A percentile compares a stretch with the other conserved stretches of the same genome.
phyloP scores from a whole-genome alignment of 2,797 vertebrate genomes.

The Gila robusta region DNA sequence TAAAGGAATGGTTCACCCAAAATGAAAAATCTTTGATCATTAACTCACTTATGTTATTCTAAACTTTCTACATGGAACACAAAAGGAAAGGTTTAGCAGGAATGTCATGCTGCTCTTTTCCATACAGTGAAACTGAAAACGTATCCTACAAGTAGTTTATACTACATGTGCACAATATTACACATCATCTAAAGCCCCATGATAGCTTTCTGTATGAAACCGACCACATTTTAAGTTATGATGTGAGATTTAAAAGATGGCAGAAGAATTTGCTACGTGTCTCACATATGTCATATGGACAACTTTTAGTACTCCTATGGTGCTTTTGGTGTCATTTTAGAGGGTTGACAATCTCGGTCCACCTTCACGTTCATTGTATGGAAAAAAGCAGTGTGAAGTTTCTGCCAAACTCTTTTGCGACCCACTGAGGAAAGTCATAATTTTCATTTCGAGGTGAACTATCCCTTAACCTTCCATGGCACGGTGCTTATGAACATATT shows the following conservation, averaged over 20 bases:
- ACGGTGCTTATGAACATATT: slow-evolving; percentile 68
- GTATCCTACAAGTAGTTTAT: background rate
- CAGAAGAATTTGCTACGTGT: background rate
- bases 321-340: background rate
- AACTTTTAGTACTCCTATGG: background rate
- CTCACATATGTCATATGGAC: background rate
- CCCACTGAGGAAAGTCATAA: background rate
- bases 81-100: no score
- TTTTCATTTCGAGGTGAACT: background rate
- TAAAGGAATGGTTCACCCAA: background rate
- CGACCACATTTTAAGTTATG: background rate
- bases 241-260: background rate
- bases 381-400: background rate
- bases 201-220: background rate
- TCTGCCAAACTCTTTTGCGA: background rate
- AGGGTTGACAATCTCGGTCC: background rate
- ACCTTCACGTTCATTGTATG: background rate
- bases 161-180: background rate
- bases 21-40: background rate
- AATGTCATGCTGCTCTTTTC: background rate
- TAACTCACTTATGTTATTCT: background rate
- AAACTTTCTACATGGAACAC: background rate
- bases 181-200: background rate
- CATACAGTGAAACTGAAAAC: background rate
- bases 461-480: slow-evolving; percentile 68